phyloP scores from a whole-genome alignment of 2,113 vertebrate species.

The Athene cunicularia region DNA sequence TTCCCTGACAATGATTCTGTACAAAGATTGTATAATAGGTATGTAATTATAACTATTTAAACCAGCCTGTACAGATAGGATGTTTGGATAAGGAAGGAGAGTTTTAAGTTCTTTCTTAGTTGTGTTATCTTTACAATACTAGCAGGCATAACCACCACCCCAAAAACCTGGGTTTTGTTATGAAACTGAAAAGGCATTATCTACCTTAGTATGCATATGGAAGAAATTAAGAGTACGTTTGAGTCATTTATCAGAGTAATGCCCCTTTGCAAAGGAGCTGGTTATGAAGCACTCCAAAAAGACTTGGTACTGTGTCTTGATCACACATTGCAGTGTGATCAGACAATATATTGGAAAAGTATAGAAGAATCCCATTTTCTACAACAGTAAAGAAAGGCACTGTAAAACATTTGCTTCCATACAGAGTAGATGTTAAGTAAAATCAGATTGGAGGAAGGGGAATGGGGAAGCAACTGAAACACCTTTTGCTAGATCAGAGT shows the following conservation, averaged over 20 bases:
- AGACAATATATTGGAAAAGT: neutral
- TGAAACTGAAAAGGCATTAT: neutral
- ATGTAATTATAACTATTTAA: neutral
- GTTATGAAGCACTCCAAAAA: neutral
- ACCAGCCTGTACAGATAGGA: neutral
- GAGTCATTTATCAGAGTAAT: neutral
- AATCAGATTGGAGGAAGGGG: neutral
- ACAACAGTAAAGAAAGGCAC: neutral
- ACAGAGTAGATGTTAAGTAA: neutral
- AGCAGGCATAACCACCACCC: accelerated
- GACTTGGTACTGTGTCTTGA: neutral
- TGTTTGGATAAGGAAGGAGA: neutral
- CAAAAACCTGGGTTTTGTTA: accelerated
- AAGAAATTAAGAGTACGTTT: neutral
- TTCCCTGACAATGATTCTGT: neutral
- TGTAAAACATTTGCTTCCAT: neutral
- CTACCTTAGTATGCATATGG: neutral
- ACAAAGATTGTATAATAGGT: neutral
- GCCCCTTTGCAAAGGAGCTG: neutral
- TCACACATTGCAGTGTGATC: neutral
- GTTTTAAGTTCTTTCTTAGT: neutral
- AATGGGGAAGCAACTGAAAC: neutral
- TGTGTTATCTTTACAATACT: neutral
- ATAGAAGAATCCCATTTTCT: neutral
- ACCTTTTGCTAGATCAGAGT: neutral